Base-by-base conservation (phyloP, 1,140 invertebrate genomes). In the Spodoptera litura region DNA sequence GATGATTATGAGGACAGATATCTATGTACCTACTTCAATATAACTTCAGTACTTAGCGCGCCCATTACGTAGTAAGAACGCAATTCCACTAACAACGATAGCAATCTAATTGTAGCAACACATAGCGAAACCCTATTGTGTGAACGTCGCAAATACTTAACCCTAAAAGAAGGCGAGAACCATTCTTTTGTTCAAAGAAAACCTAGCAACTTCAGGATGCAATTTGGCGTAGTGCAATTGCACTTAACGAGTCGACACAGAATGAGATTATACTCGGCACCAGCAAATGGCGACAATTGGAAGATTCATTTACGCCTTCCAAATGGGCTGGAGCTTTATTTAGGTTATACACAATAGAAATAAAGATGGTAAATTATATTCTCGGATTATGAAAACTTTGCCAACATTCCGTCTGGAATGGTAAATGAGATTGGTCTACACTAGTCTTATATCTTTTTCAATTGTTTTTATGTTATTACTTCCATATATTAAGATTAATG, bases 201-300 rank as follows among this genome's bases (percentile, higher is more conserved):
- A 80, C 72, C 55, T 38, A 44, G 53, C 70, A 55, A 64, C 64
- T 78, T 78, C 76, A 78, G 73, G 71, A 82, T 80, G 79, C 81
- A 81, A 82, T 83, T 82, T 74, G 71, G 77, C 76, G 77, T 81
- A 78, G 82, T 80, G 83, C 79, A 84, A 79, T 83, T 74, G 82
- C 79, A 83, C 79, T 84, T 81, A 85, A 81, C 83, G 78, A 85
- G 83, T 83, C 83, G 80, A 84, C 83, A 78, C 80, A 80, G 76
- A 85, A 87, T 82, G 81, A 84, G 84, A 85, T 85, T 85, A 85
- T 83, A 81, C 79, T 76, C 61, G 66, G 72, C 52, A 66, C 78
- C 76, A 76, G 81, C 78, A 82, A 83, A 81, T 81, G 72, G 78
- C 80, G 80, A 76, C 68, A 79, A 85, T 82, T 85, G 78, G 80